A percentile compares a stretch with the other conserved stretches of the same genome.
Evolutionary conservation across 2,113 vertebrate genomes (phyloP).

Genomic region (Aspidoscelis tigris): DNA sequence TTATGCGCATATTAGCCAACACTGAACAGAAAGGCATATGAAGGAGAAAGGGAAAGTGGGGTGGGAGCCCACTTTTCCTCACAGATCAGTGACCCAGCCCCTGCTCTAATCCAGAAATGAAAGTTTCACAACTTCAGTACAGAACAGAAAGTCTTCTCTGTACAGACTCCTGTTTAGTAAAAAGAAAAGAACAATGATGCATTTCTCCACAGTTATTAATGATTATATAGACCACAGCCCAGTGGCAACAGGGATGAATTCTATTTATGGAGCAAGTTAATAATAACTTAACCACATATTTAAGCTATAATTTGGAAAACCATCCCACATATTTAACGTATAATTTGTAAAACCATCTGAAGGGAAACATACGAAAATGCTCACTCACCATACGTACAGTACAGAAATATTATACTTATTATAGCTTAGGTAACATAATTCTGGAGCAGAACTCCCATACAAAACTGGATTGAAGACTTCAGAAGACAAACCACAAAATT

Average conservation of each 20-base stretch:
- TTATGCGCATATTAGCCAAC: no score
- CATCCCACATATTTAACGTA: background rate
- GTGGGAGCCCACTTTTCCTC: no score
- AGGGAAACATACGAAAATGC: slow-evolving; percentile 7
- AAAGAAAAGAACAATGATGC: background rate
- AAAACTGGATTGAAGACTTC: no score
- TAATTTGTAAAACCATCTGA: slow-evolving; percentile 17
- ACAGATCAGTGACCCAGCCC: no score
- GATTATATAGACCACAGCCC: background rate
- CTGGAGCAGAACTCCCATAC: background rate
- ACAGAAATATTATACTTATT: slow-evolving; percentile 22
- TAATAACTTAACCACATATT: slow-evolving; percentile 4
- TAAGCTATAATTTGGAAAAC: slow-evolving; percentile 2
- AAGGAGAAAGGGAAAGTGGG: no score
- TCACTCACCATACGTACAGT: slow-evolving; percentile 6
- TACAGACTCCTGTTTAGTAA: background rate
- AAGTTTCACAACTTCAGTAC: background rate
- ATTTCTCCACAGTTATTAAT: background rate
- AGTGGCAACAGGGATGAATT: background rate
- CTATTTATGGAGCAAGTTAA: background rate
- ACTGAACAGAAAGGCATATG: no score
- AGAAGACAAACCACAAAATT: no score
- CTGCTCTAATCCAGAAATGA: no score
- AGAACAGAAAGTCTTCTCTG: background rate
- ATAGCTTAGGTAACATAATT: slow-evolving; percentile 16